A percentile compares a stretch with the other conserved stretches of the same genome.
Evolutionary conservation across 2,113 vertebrate genomes (phyloP).

Genomic region (Leuciscus idus): DNA sequence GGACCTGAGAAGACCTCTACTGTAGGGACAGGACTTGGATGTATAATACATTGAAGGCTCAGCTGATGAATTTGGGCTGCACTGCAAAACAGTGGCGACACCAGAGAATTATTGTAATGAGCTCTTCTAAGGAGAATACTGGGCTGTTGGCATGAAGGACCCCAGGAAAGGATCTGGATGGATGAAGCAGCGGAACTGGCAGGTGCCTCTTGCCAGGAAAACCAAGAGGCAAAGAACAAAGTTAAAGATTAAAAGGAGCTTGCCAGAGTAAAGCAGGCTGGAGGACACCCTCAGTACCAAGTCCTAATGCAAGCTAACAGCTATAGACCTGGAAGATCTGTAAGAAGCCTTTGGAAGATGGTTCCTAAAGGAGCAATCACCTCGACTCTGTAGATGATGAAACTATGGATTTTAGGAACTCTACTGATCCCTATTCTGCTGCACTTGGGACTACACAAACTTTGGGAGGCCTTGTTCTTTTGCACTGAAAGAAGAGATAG

Average conservation of each 20-base stretch:
- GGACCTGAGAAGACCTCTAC: too few relatives aligned
- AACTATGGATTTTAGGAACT: not conserved
- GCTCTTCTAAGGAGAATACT: too few relatives aligned
- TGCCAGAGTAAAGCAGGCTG: not conserved
- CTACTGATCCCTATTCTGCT: not conserved
- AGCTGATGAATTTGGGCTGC: not conserved
- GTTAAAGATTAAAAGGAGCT: not conserved
- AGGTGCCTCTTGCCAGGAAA: not conserved
- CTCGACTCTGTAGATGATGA: not conserved
- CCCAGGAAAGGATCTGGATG: not conserved
- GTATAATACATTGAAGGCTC: not conserved
- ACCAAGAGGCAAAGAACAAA: not conserved
- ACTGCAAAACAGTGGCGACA: not conserved
- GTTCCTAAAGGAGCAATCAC: not conserved
- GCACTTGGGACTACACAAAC: not conserved
- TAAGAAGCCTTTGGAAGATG: not conserved
- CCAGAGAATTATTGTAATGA: not conserved
- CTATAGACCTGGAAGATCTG: not conserved
- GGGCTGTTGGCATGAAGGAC: not conserved
- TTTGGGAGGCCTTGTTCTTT: not conserved
- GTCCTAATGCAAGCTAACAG: slow-evolving; percentile 1
- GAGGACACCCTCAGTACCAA: not conserved
- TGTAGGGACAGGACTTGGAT: not conserved
- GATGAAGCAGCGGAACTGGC: not conserved
- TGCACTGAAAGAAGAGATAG: not conserved